phyloP scores from a whole-genome alignment of 2,113 vertebrate species.

The zebrafish (Danio rerio) region DNA sequence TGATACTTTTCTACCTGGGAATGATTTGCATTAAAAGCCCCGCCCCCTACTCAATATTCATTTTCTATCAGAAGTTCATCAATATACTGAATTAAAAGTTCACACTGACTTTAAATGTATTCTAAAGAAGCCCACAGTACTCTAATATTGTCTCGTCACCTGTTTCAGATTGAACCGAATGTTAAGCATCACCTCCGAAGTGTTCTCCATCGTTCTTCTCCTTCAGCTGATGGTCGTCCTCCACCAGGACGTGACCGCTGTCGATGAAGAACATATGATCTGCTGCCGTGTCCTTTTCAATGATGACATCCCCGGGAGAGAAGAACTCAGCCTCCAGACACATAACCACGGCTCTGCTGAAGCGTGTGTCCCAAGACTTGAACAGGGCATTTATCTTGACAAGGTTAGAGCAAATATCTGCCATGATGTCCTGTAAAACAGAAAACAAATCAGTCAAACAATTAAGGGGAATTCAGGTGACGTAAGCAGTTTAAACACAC shows the following conservation, averaged over 20 bases:
- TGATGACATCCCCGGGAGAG: conserved; percentile 42
- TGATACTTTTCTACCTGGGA: no score
- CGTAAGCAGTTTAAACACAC: no score
- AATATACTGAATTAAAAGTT: no score
- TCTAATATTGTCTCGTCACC: no score
- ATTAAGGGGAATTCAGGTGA: no score
- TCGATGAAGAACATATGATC: conserved; percentile 58
- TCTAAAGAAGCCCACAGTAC: no score
- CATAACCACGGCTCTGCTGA: conserved; percentile 45
- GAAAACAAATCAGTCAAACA: not conserved
- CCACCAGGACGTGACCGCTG: conserved; percentile 35
- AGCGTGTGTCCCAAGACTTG: conserved; percentile 45
- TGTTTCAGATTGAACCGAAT: no score
- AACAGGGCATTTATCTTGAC: conserved; percentile 54
- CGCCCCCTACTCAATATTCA: no score
- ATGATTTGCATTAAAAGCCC: no score
- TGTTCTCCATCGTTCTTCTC: conserved; percentile 52
- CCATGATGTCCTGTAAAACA: conserved; percentile 44
- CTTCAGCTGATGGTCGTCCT: conserved; percentile 31
- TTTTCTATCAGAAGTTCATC: no score
- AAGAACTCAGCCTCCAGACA: conserved; percentile 49
- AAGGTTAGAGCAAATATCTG: conserved; percentile 14
- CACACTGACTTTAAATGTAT: no score
- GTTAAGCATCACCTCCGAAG: conserved; percentile 49
- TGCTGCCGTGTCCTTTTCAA: not conserved